These are phyloP conservation scores for Myotis findleyi DNA, from an alignment of 2,797 vertebrate species.

Conservation along the genomic window DNA sequence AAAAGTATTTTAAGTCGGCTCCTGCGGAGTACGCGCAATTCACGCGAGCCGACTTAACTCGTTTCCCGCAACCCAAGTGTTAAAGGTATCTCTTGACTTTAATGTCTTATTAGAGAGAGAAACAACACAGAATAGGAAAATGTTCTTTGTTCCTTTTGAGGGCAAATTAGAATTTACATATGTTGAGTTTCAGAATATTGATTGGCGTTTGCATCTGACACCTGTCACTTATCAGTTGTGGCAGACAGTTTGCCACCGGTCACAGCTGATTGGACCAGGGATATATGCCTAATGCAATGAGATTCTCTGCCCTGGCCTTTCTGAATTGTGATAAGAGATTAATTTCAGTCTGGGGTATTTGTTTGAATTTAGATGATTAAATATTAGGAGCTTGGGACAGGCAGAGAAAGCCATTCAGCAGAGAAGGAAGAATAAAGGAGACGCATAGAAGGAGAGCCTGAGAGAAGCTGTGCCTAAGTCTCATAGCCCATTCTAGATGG, in stretches of 20 bases:
- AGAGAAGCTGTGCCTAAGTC: not conserved
- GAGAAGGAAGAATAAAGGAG: not conserved
- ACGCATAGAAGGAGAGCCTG: not conserved
- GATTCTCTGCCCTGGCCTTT: not conserved
- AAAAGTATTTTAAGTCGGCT: no score
- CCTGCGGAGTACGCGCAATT: no score
- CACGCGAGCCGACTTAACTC: no score
- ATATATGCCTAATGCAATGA: not conserved
- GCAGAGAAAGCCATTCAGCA: not conserved
- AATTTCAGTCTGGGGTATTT: not conserved
- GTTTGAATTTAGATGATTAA: not conserved
- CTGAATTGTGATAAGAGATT: not conserved
- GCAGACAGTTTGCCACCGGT: not conserved
- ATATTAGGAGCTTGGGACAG: not conserved
- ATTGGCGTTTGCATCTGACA: not conserved
- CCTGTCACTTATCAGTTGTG: not conserved
- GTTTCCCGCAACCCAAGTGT: no score
- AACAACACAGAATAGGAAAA: not conserved
- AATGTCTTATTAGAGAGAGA: not conserved
- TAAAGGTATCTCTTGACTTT: not conserved
- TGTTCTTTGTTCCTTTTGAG: not conserved
- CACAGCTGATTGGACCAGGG: not conserved
- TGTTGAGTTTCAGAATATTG: not conserved
- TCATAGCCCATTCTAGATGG: not conserved
- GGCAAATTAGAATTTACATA: not conserved